Conservation (phyloP, 2,113 vertebrate species). For the Colaptes auratus region DNA sequence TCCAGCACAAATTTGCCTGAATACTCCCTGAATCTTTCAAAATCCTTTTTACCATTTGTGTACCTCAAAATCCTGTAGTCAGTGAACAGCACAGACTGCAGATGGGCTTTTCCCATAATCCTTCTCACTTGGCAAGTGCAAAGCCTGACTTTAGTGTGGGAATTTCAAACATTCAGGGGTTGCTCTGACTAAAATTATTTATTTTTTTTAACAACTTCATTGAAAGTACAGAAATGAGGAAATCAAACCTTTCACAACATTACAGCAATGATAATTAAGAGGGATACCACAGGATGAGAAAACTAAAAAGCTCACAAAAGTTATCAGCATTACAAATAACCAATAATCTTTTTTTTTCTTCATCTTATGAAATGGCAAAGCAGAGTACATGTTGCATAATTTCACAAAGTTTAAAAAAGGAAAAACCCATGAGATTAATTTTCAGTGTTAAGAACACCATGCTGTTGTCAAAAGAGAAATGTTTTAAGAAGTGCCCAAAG, state of each 20-base stretch:
- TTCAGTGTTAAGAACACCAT: neutral
- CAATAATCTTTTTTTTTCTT: neutral
- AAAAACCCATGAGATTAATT: neutral
- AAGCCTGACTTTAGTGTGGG: neutral
- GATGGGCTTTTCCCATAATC: neutral
- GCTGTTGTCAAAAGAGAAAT: neutral
- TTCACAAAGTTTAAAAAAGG: too few species aligned
- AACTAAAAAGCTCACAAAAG: neutral
- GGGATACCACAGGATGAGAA: neutral
- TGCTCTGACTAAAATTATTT: neutral
- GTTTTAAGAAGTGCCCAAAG: neutral
- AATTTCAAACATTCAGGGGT: neutral
- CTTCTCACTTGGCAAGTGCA: neutral
- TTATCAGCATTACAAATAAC: neutral
- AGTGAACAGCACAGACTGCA: neutral
- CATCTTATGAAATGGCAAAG: neutral
- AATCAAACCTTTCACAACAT: neutral
- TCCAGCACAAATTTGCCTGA: neutral
- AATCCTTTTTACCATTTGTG: neutral
- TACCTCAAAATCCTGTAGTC: neutral
- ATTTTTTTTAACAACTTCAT: neutral
- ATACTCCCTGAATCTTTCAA: neutral
- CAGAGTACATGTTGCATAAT: accelerated
- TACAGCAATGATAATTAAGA: neutral
- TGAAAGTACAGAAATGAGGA: neutral